A percentile compares a stretch with the other conserved stretches of the same genome.
These are phyloP conservation scores for Lithobates pipiens DNA, from an alignment of 2,797 vertebrate species.

Conservation along the genomic window DNA sequence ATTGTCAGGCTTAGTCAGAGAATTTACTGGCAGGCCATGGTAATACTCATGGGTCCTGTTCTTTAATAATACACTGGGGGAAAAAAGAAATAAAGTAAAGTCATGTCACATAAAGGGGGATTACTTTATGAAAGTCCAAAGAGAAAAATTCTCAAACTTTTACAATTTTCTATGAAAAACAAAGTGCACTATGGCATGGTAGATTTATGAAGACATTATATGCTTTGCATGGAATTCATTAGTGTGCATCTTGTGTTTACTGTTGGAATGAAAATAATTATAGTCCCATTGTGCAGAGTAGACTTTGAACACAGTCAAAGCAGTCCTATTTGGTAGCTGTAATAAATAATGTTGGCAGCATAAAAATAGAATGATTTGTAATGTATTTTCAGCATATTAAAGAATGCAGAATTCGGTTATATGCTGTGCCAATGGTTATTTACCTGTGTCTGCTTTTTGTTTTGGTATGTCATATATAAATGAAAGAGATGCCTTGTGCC, in stretches of 20 bases:
- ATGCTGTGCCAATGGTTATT: too few species aligned
- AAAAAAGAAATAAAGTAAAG: too few species aligned
- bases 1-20: too few species aligned
- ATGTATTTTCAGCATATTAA: too few species aligned
- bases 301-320: constrained; percentile 25
- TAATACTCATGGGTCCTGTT: too few species aligned
- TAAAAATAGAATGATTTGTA: constrained; percentile 3
- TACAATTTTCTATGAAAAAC: constrained; percentile 29
- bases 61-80: too few species aligned
- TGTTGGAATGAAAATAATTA: constrained; percentile 32
- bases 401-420: too few species aligned
- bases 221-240: constrained; percentile 38
- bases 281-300: background rate
- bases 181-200: background rate
- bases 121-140: background rate
- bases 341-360: constrained; percentile 67
- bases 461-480: too few species aligned
- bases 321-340: constrained; percentile 77
- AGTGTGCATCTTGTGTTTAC: constrained; percentile 20
- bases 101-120: background rate
- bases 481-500: too few species aligned
- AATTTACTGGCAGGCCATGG: too few species aligned
- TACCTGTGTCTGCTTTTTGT: too few species aligned
- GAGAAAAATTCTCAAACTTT: constrained; percentile 20
- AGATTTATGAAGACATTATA: constrained; percentile 14